phyloP scores from a whole-genome alignment of 2,888 invertebrate species.

The Pecten maximus region DNA sequence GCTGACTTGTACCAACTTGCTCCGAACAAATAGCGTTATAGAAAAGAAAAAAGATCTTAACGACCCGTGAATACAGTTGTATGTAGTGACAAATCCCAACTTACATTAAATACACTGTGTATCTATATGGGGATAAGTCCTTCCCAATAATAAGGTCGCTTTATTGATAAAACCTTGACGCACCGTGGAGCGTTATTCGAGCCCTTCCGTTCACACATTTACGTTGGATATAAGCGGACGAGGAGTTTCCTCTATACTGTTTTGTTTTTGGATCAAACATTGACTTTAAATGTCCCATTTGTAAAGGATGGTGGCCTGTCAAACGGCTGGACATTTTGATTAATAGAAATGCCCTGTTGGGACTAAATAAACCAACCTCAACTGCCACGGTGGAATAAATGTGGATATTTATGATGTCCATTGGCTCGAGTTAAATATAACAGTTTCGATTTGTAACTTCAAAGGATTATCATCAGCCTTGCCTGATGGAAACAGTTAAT shows the following conservation, averaged over 20 bases:
- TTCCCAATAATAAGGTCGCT: background rate
- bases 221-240: background rate
- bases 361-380: background rate
- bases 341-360: background rate
- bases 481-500: background rate
- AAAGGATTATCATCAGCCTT: background rate
- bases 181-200: background rate
- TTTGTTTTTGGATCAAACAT: background rate
- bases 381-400: background rate
- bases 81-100: background rate
- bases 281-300: background rate
- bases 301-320: background rate
- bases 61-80: background rate
- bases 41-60: background rate
- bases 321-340: background rate
- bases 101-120: slow-evolving; percentile 10
- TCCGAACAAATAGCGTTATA: background rate
- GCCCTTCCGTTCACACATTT: background rate
- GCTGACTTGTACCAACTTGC: background rate
- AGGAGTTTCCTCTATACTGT: background rate
- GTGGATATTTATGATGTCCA: background rate
- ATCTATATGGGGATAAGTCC: background rate
- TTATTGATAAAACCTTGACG: background rate
- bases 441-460: background rate
- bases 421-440: background rate